A percentile compares a stretch with the other conserved stretches of the same genome.
Evolutionary conservation across 2,113 vertebrate species (phyloP).

Genomic region (Meles meles): DNA sequence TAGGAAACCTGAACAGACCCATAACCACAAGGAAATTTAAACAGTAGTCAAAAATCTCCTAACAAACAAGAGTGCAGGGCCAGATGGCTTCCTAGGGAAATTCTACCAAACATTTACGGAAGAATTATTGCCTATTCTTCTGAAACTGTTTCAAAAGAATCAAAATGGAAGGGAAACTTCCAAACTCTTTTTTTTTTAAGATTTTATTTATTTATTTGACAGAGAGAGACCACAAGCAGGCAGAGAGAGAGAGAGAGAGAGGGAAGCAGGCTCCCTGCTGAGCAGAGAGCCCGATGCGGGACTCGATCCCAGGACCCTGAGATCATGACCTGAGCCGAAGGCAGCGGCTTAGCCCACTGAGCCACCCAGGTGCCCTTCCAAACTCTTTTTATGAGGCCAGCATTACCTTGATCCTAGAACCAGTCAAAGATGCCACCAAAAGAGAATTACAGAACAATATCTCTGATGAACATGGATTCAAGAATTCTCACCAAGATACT

Average conservation of each 20-base stretch:
- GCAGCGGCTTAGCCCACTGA: too few relatives aligned
- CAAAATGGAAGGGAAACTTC: background rate
- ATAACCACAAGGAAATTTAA: background rate
- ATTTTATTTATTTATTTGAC: too few relatives aligned
- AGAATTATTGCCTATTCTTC: background rate
- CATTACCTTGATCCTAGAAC: background rate
- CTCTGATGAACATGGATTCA: background rate
- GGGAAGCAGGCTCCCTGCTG: too few relatives aligned
- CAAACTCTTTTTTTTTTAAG: background rate
- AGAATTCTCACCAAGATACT: too few relatives aligned
- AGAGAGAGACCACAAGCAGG: too few relatives aligned
- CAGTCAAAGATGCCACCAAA: background rate
- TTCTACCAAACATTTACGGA: background rate
- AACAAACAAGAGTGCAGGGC: background rate
- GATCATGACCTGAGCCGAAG: too few relatives aligned
- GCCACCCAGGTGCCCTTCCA: too few relatives aligned
- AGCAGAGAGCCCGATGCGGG: too few relatives aligned
- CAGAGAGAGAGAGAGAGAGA: too few relatives aligned
- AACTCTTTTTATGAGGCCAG: background rate
- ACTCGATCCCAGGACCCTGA: too few relatives aligned
- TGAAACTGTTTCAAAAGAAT: background rate
- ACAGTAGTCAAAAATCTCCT: background rate
- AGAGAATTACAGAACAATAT: background rate
- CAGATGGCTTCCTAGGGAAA: background rate
- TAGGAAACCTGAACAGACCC: too few relatives aligned